A percentile compares a stretch with the other conserved stretches of the same genome.
These are phyloP conservation scores for Catharus minimus DNA, from an alignment of 2,113 vertebrate species.

Conservation along the genomic window DNA sequence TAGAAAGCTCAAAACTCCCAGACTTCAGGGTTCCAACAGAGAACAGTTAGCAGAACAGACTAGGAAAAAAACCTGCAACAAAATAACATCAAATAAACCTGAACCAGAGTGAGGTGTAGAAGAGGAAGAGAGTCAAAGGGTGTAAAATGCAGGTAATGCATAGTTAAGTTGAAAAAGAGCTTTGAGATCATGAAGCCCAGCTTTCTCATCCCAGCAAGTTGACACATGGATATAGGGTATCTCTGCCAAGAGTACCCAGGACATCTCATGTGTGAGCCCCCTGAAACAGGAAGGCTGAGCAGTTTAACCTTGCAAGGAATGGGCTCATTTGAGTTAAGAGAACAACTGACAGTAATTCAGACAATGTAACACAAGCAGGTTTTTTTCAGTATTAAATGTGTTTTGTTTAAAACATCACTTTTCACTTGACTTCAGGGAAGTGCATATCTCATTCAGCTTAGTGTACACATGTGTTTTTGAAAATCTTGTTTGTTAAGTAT, in stretches of 20 bases:
- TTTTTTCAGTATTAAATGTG: not conserved
- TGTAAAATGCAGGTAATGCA: not conserved
- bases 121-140: not conserved
- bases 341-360: not conserved
- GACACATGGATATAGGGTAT: not conserved
- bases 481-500: not conserved
- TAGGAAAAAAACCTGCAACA: not conserved
- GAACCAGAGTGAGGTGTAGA: rapidly evolving
- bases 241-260: not conserved
- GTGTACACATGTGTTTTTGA: not conserved
- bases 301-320: not conserved
- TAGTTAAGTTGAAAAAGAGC: not conserved
- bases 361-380: rapidly evolving
- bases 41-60: not conserved
- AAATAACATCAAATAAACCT: not conserved
- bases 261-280: not conserved
- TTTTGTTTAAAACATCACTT: not conserved
- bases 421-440: not conserved
- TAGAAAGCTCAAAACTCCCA: no score
- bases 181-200: not conserved
- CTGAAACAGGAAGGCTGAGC: rapidly evolving
- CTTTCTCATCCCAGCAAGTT: rapidly evolving
- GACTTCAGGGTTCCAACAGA: no score
- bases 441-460: not conserved
- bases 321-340: not conserved